A percentile compares a stretch with the other conserved stretches of the same genome.
phyloP scores from a whole-genome alignment of 1,140 invertebrate species.

The Leucophenga varia region DNA sequence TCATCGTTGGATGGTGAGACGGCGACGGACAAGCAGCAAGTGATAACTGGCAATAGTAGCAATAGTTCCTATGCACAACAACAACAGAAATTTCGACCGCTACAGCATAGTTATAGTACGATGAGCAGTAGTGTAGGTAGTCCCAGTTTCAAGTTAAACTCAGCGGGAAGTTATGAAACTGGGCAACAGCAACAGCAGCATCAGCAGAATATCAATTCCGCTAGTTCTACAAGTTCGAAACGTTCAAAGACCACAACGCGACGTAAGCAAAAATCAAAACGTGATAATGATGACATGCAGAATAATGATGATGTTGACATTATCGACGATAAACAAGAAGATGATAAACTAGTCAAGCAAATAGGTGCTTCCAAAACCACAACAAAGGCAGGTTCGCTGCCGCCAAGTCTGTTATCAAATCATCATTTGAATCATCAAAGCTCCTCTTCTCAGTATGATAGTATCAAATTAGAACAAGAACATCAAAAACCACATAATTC shows the following conservation, averaged over 20 bases:
- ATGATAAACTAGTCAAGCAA: no score
- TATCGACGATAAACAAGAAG: no score
- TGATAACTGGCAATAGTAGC: conserved; percentile 4
- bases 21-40: not conserved
- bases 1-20: not conserved
- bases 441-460: no score
- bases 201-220: conserved; percentile 13
- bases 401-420: conserved; percentile 15
- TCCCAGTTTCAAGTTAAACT: conserved; percentile 21
- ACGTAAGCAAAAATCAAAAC: no score
- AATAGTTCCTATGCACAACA: conserved; percentile 1
- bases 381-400: conserved; percentile 35
- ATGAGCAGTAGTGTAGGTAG: conserved; percentile 67
- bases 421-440: no score
- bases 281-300: not conserved
- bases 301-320: no score
- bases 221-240: not conserved
- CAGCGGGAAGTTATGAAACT: conserved; percentile 22
- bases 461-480: conserved; percentile 3
- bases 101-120: conserved; percentile 59
- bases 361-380: conserved; percentile 29
- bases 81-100: not conserved
- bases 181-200: conserved; percentile 17
- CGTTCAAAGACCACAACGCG: not conserved
- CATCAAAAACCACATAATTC: conserved; percentile 6